Percentiles rank a stretch among this genome's conserved stretches.
These are phyloP conservation scores for Drosophila nannoptera DNA, from an alignment of 1,140 invertebrate species.

Conservation along the genomic window DNA sequence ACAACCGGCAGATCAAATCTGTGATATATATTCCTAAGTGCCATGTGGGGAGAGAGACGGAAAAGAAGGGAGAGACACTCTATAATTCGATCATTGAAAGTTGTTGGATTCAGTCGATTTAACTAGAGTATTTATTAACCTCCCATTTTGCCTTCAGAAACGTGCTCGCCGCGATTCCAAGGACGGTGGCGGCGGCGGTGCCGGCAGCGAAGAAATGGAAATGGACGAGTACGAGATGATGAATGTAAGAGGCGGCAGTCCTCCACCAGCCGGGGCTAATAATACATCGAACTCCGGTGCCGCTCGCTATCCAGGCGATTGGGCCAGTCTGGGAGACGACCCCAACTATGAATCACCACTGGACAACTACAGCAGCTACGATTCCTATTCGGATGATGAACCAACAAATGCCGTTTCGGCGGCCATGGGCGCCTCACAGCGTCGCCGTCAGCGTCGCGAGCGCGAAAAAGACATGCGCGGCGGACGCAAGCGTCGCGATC, in stretches of 20 bases:
- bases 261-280: constrained; percentile 77
- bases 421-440: constrained; percentile 43
- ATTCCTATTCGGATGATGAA: constrained; percentile 79
- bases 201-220: constrained; percentile 61
- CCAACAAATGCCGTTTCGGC: constrained; percentile 45
- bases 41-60: too few species aligned
- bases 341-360: constrained; percentile 76
- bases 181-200: constrained; percentile 18
- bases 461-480: constrained; percentile 25
- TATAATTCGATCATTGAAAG: too few species aligned
- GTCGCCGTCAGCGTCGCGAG: constrained; percentile 63
- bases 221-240: constrained; percentile 87
- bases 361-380: constrained; percentile 80
- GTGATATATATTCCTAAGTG: too few species aligned
- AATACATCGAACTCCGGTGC: constrained; percentile 16
- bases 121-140: not conserved
- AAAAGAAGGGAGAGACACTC: too few species aligned
- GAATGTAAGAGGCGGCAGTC: constrained; percentile 86
- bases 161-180: constrained; percentile 42
- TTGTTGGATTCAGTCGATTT: too few species aligned
- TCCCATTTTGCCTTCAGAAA: constrained; percentile 39
- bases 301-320: constrained; percentile 25
- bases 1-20: too few species aligned
- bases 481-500: constrained; percentile 60
- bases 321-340: constrained; percentile 33